Evolutionary conservation across 2,113 vertebrate species (phyloP).

Genomic region (Myotis brandtii): DNA sequence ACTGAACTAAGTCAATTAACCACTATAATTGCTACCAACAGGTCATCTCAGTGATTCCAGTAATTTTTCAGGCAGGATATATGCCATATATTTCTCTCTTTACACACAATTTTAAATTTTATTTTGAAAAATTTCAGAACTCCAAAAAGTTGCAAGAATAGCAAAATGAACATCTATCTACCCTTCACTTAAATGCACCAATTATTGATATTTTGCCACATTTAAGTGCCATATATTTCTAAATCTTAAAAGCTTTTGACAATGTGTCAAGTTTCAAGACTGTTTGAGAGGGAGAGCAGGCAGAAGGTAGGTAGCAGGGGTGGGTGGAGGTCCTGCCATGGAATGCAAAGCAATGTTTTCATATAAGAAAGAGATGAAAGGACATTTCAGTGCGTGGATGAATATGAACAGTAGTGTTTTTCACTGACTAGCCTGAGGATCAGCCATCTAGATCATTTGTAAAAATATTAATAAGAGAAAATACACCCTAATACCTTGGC

Average conservation of each 20-base stretch:
- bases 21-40: not conserved
- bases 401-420: not conserved
- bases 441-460: not conserved
- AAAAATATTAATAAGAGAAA: not conserved
- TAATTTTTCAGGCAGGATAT: not conserved
- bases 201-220: constrained; percentile 26
- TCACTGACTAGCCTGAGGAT: not conserved
- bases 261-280: not conserved
- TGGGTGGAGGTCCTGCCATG: not conserved
- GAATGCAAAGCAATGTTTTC: not conserved
- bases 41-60: not conserved
- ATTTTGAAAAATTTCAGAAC: constrained; percentile 37
- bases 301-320: not conserved
- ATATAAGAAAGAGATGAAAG: not conserved
- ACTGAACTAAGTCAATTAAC: not conserved
- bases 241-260: constrained; percentile 32
- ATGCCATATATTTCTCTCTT: not conserved
- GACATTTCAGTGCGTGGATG: not conserved
- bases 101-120: constrained; percentile 2
- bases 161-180: not conserved
- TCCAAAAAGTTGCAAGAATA: constrained; percentile 7
- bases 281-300: not conserved
- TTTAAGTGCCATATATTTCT: not conserved
- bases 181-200: not conserved
- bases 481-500: not conserved